These are phyloP conservation scores for Thaumetopoea pityocampa DNA, from an alignment of 1,140 invertebrate species.

Conservation along the genomic window DNA sequence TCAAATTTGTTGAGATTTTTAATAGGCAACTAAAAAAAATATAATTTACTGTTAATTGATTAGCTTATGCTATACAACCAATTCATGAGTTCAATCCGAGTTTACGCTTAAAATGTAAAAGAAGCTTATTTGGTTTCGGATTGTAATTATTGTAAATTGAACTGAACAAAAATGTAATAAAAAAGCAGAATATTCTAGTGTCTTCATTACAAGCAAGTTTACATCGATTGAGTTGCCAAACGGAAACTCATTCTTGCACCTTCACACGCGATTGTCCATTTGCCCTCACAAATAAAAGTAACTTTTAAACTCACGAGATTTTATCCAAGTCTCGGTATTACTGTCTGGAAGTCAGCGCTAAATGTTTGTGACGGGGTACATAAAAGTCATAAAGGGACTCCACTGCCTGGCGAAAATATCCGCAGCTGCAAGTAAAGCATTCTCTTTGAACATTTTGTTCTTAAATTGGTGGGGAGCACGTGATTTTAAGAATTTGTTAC, in stretches of 20 bases:
- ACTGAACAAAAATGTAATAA: too few species aligned
- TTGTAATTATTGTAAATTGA: too few species aligned
- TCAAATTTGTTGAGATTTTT: too few species aligned
- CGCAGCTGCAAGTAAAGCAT: conserved; percentile 25
- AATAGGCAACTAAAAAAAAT: too few species aligned
- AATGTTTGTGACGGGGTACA: conserved; percentile 35
- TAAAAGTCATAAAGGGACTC: conserved; percentile 23
- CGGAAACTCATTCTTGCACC: conserved; percentile 10
- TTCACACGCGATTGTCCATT: conserved; percentile 27
- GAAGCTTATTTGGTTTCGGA: too few species aligned
- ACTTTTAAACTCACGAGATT: conserved; percentile 27
- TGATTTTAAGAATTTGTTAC: conserved; percentile 16
- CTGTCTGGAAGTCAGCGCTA: conserved; percentile 35
- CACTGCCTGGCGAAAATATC: conserved; percentile 21
- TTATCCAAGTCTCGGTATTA: conserved; percentile 31
- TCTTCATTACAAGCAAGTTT: conserved; percentile 9
- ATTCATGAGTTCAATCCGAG: too few species aligned
- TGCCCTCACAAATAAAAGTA: conserved; percentile 28
- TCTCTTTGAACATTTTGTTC: conserved; percentile 21
- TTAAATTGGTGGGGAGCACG: conserved; percentile 20
- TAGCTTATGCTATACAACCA: too few species aligned
- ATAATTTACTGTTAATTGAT: too few species aligned
- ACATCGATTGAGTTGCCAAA: conserved; percentile 12
- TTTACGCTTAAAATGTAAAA: too few species aligned
- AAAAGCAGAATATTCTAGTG: too few species aligned